Conservation (phyloP, 2,797 vertebrate genomes). For the Sebastolobus alascanus region DNA sequence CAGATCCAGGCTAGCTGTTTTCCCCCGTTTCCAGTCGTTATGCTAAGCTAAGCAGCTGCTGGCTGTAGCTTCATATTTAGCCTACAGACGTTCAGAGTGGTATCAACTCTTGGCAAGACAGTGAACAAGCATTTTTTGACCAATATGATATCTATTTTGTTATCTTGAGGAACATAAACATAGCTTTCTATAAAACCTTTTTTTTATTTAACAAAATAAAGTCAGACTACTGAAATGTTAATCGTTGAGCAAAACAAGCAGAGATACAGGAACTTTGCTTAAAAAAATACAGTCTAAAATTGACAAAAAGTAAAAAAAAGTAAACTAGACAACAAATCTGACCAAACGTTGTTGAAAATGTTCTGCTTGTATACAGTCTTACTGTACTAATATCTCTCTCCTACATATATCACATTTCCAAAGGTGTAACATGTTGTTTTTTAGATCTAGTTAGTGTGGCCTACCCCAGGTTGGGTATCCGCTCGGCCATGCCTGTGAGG, state of each 20-base stretch:
- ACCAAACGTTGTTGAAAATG: neutral
- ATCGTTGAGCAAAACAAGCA: neutral
- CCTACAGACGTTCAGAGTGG: too few species aligned
- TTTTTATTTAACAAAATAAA: too few species aligned
- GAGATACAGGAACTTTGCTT: neutral
- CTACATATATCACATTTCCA: neutral
- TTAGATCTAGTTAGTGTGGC: constrained; percentile 33
- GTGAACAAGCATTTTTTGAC: too few species aligned
- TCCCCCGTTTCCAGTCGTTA: too few species aligned
- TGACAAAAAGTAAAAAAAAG: neutral
- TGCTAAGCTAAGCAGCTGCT: too few species aligned
- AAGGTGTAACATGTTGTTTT: neutral
- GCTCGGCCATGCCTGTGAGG: constrained; percentile 93
- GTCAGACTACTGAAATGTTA: neutral
- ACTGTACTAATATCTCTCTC: neutral
- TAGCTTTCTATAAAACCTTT: too few species aligned
- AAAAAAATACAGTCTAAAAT: too few species aligned
- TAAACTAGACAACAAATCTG: neutral
- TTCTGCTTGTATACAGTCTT: neutral
- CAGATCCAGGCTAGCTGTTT: too few species aligned
- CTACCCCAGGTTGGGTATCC: constrained; percentile 91
- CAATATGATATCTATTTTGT: too few species aligned
- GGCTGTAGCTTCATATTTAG: too few species aligned
- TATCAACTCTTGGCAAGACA: too few species aligned
- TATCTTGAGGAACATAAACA: too few species aligned